Percentiles rank a stretch among this genome's conserved stretches.
Conservation (phyloP, 2,888 invertebrate genomes). For the Leptura quadrifasciata region DNA sequence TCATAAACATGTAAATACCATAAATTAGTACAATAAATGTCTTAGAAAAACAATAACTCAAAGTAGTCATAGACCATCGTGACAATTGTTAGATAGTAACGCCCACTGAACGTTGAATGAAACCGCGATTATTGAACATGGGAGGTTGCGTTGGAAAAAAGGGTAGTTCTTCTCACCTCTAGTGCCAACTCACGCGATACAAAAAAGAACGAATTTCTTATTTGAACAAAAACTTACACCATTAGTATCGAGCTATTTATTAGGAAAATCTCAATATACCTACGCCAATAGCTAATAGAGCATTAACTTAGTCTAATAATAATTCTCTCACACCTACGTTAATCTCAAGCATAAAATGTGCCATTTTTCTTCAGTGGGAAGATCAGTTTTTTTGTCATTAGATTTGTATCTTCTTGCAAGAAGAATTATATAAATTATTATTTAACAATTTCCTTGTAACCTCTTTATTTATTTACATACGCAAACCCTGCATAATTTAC, state of each 20-base stretch:
- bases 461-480: too few species aligned
- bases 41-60: slow-evolving; percentile 38
- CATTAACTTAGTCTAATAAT: too few species aligned
- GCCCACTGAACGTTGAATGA: slow-evolving; percentile 44
- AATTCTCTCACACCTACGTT: too few species aligned
- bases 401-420: too few species aligned
- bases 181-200: neutral
- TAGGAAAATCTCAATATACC: too few species aligned
- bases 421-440: too few species aligned
- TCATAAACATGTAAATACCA: slow-evolving; percentile 14
- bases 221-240: neutral
- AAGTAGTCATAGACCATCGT: slow-evolving; percentile 51
- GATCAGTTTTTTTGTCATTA: too few species aligned
- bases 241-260: slow-evolving; percentile 1
- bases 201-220: neutral
- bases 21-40: neutral
- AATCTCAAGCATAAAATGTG: too few species aligned
- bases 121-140: slow-evolving; percentile 43
- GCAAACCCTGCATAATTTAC: too few species aligned
- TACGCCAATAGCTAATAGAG: too few species aligned
- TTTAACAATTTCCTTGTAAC: too few species aligned
- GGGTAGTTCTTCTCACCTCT: slow-evolving; percentile 10
- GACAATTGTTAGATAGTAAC: slow-evolving; percentile 48
- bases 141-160: slow-evolving; percentile 31
- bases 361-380: too few species aligned